Base-by-base conservation (phyloP, 2,888 invertebrate species). In the Miltochrista miniata region DNA sequence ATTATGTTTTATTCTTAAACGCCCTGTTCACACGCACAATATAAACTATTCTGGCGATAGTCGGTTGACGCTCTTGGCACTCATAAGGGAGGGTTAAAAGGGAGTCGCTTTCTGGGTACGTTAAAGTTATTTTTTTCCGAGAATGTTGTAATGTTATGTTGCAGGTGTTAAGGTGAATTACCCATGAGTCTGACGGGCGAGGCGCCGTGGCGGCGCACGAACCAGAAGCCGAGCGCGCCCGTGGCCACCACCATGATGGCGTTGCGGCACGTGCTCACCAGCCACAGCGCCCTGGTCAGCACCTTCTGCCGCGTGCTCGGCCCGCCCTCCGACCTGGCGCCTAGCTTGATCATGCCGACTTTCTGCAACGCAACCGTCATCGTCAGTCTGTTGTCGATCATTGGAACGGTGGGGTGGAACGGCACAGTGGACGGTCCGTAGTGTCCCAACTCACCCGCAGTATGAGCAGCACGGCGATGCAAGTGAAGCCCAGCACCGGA, bases 211-310 rank as follows among this genome's bases (percentile, higher is more conserved):
- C 87, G 79, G 46, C 74, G 63, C 44, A 92, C 89, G 70, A 95
- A 93, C 68, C 93, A 92, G 84, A 90, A 95, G 61, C 96, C 96
- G 53, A 97, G 91, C 48, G 93, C 82, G 51, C 96, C 96, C 65
- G 95, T 94, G 14, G 94, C 81, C 12, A 97, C 83, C n/a, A 97
- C 97, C 51, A 97, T 92, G 67, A 97, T 94, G 14, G 97, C 96
- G 84, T 97, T 97, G 57, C 97, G 93, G 11, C 96, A 95, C 1
- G 96, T 96, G 51, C 96, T 95, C 64, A 95, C 90, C 56, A 96
- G 83, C 96, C 96, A 97, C 63, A 96, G 79, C 3, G 92, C 75
- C 79, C 95, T 95, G 64, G 95, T 95, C 18, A 94, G 73, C 43
- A 93, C 78, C 59, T 90, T 92, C 70, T 94, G 94, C 3, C 89